Percentiles rank a stretch among this genome's conserved stretches.
These are phyloP conservation scores for Drosophila merina DNA, from an alignment of 2,888 invertebrate species.

Conservation along the genomic window DNA sequence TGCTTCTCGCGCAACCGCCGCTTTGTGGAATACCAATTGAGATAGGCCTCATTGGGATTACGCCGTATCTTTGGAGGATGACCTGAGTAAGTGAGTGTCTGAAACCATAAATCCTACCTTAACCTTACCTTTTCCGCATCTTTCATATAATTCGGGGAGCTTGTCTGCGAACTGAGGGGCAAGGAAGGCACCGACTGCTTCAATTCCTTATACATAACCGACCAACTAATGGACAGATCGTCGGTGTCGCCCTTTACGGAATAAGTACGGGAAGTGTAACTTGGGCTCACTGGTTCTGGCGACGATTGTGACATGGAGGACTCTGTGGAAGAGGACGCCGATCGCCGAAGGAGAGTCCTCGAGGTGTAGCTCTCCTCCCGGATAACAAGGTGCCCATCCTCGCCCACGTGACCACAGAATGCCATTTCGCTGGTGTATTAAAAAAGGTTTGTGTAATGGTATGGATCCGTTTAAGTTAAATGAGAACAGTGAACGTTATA, in stretches of 20 bases:
- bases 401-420: conserved; percentile 39
- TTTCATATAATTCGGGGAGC: conserved; percentile 35
- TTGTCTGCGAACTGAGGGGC: conserved; percentile 52
- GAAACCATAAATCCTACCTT: conserved; percentile 15
- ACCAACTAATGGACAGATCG: conserved; percentile 36
- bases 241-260: not conserved
- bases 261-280: not conserved
- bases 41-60: conserved; percentile 74
- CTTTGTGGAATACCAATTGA: conserved; percentile 81
- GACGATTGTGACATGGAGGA: conserved; percentile 14
- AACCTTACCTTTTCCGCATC: conserved; percentile 14
- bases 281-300: not conserved
- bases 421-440: conserved; percentile 37
- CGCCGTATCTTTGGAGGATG: conserved; percentile 5
- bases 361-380: conserved; percentile 41
- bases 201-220: conserved; percentile 31
- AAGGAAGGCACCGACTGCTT: conserved; percentile 67
- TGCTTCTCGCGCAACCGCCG: conserved; percentile 39
- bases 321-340: conserved; percentile 1
- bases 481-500: conserved; percentile 15
- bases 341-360: conserved; percentile 2
- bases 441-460: conserved; percentile 1
- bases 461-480: conserved; percentile 1
- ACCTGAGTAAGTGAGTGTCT: not conserved
- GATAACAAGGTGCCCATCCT: conserved; percentile 34